Base-by-base conservation (phyloP, 2,888 invertebrate species). In the Sinohyriopsis cumingii region DNA sequence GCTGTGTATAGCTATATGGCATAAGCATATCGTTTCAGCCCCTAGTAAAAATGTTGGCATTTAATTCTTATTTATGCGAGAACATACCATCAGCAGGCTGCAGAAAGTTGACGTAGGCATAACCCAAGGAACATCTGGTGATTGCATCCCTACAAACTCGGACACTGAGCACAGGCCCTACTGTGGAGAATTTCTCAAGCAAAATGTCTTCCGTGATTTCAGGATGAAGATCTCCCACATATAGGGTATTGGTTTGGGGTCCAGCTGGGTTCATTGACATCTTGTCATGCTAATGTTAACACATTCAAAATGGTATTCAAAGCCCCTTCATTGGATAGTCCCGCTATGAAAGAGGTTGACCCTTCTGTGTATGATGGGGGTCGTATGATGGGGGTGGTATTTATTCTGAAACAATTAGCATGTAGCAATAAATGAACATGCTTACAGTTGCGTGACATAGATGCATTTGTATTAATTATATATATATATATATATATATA, bases 101-200 rank as follows among this genome's bases (percentile, higher is more conserved):
- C 91, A 99, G 99, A 91, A 99, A 99, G 92, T 99, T 99, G 85
- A 99, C 99, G 91, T 99, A 99, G 86, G 99, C 99, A 92, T 99
- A 99, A 82, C 99, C 99, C 85, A 99, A 93, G 75, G 99, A 99
- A 88, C 97, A 94, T 88, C 99, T 94, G 83, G 98, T 98, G 84
- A 97, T 95, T 93, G 98, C 95, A 92, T 99, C 99, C 87, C 99
- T 94, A 91, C 99, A 99, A 77, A 99, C 99, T 87, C 99, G 95
- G 90, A 99, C 99, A 76, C 98, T 99, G 79, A 99, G 93, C 79
- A 99, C 99, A 81, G 99, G 98, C 78, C 99, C 99, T 90, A 98
- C 97, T 87, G 96, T 94, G 82, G 98, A 98, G 92, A 99, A 99
- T 92, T 99, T 99, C 91, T 99, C 99, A 92, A 99, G 99, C 90